Evolutionary conservation across 1,140 invertebrate genomes (phyloP).

Genomic region (Lamellibrachia luymesi): DNA sequence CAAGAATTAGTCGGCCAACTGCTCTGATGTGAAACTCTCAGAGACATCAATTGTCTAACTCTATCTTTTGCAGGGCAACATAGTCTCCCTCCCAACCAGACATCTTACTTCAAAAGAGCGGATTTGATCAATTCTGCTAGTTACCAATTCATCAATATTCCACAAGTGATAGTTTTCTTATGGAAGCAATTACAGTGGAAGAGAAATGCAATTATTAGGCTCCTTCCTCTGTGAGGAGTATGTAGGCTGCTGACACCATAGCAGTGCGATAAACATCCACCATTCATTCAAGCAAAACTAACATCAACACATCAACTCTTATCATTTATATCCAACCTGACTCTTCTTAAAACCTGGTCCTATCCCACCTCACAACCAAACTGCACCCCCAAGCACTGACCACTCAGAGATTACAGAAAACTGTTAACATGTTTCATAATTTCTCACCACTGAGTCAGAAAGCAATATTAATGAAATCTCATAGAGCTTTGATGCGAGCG

Average conservation of each 20-base stretch:
- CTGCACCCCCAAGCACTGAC: background rate
- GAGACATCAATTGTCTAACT: background rate
- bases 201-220: background rate
- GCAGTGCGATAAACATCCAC: no score
- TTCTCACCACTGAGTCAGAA: background rate
- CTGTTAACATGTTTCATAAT: background rate
- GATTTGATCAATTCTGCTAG: background rate
- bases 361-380: no score
- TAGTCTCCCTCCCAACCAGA: background rate
- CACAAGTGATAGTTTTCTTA: background rate
- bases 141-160: background rate
- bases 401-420: background rate
- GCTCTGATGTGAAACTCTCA: background rate
- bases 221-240: no score
- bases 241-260: no score
- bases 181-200: background rate
- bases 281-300: no score
- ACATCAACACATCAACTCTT: no score
- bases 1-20: background rate
- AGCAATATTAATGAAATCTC: conserved; percentile 1
- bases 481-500: background rate
- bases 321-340: no score
- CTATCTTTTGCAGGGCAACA: background rate
- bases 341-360: no score
- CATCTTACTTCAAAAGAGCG: background rate